Evolutionary conservation across 2,888 invertebrate species (phyloP).

Genomic region (Lobophora halterata): DNA sequence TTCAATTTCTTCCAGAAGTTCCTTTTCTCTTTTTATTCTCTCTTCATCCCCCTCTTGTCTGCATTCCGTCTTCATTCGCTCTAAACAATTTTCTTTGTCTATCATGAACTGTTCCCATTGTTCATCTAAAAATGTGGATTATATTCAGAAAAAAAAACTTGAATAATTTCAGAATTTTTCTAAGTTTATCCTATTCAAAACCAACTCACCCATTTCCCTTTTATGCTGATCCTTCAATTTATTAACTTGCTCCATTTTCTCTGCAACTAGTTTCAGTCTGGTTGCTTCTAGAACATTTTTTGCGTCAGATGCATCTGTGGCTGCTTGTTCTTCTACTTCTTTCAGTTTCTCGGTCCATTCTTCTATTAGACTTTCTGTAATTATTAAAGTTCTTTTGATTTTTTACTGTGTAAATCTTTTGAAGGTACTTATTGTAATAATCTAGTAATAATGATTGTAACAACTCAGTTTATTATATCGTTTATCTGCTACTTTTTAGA

Average conservation of each 20-base stretch:
- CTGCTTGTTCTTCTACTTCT: slow-evolving; percentile 58
- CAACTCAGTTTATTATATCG: no score
- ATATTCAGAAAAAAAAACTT: neutral
- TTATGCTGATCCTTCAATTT: slow-evolving; percentile 81
- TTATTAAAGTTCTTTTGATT: neutral
- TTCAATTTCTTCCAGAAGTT: slow-evolving; percentile 66
- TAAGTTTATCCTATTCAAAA: neutral
- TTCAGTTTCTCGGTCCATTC: slow-evolving; percentile 65
- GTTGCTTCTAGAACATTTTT: slow-evolving; percentile 61
- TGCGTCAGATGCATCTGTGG: slow-evolving; percentile 63
- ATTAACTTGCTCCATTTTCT: slow-evolving; percentile 62
- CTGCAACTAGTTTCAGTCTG: slow-evolving; percentile 56
- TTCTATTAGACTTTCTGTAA: slow-evolving; percentile 56
- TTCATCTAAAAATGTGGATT: slow-evolving; percentile 79
- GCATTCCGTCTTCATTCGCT: slow-evolving; percentile 82
- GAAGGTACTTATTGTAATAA: no score
- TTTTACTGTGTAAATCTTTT: no score
- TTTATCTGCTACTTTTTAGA: no score
- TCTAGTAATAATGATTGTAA: no score
- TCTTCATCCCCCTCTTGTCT: slow-evolving; percentile 75
- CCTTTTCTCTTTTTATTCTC: slow-evolving; percentile 69
- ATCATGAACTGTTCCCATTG: slow-evolving; percentile 84
- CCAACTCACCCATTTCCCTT: slow-evolving; percentile 78
- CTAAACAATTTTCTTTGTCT: slow-evolving; percentile 82
- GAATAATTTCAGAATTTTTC: neutral